These are phyloP conservation scores for Baronia brevicornis DNA, from an alignment of 2,888 invertebrate species.

Conservation along the genomic window DNA sequence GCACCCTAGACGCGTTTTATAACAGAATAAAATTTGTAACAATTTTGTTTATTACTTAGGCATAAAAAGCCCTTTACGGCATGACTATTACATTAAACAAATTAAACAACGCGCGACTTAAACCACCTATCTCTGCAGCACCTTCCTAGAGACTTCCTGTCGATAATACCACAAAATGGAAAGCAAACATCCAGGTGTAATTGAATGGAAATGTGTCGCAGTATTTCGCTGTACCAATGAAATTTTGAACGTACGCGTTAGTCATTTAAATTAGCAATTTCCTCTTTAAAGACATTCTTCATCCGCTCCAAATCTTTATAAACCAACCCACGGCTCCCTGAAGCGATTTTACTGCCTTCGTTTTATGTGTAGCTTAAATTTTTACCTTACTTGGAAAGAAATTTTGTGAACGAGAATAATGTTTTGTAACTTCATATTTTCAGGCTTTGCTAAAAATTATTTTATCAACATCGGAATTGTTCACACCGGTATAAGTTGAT, in stretches of 20 bases:
- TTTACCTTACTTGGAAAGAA: constrained; percentile 12
- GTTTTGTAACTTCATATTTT: constrained; percentile 3
- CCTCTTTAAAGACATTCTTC: constrained; percentile 17
- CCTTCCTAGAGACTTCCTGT: constrained; percentile 15
- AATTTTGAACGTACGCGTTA: constrained; percentile 18
- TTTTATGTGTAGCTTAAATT: constrained; percentile 16
- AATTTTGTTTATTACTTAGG: too few species aligned
- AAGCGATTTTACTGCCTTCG: constrained; percentile 10
- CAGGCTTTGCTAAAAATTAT: constrained; percentile 2
- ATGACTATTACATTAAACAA: too few species aligned
- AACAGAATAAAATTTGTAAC: too few species aligned
- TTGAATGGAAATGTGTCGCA: constrained; percentile 22
- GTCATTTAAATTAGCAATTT: constrained; percentile 23
- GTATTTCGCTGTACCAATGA: constrained; percentile 17
- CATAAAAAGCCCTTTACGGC: too few species aligned
- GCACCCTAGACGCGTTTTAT: too few species aligned
- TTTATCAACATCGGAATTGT: neutral
- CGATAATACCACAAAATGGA: constrained; percentile 19
- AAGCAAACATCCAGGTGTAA: constrained; percentile 23
- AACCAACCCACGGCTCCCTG: constrained; percentile 9
- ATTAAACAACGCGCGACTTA: too few species aligned
- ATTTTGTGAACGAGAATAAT: constrained; percentile 7
- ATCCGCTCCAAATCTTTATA: constrained; percentile 15
- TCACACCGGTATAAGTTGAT: too few species aligned
- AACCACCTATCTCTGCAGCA: neutral